These are phyloP conservation scores for Drosophila rhopaloa DNA, from an alignment of 1,140 invertebrate genomes.

Conservation along the genomic window DNA sequence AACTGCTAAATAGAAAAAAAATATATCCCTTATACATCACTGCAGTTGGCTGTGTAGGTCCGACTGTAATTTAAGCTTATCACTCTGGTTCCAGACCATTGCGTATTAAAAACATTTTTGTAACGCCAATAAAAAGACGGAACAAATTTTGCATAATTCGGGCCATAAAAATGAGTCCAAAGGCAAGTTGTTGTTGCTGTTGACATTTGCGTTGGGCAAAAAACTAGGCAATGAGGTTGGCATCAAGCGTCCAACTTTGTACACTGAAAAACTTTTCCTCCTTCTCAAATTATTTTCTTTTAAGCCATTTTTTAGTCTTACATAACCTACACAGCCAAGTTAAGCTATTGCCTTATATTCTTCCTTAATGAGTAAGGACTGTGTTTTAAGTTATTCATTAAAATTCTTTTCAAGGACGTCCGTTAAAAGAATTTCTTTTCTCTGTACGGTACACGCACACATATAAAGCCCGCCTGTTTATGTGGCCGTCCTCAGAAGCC, in stretches of 20 bases:
- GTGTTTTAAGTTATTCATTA: no score
- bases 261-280: neutral
- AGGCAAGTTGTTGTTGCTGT: constrained; percentile 50
- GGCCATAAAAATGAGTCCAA: constrained; percentile 57
- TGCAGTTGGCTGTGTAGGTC: constrained; percentile 10
- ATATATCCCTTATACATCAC: constrained; percentile 4
- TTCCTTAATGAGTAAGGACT: no score
- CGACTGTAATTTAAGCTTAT: constrained; percentile 71
- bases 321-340: no score
- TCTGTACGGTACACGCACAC: constrained; percentile 40
- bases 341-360: no score
- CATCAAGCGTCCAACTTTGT: constrained; percentile 15
- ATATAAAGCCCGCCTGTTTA: constrained; percentile 66
- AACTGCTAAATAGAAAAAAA: constrained; percentile 25
- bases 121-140: constrained; percentile 79
- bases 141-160: constrained; percentile 77
- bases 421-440: neutral
- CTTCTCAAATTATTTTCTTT: no score
- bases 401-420: no score
- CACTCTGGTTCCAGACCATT: constrained; percentile 81
- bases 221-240: constrained; percentile 78
- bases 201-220: constrained; percentile 61
- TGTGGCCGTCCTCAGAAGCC: constrained; percentile 34
- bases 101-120: constrained; percentile 83
- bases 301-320: no score